A percentile compares a stretch with the other conserved stretches of the same genome.
Conservation (phyloP, 2,888 invertebrate species). For the Hypomecis punctinalis region DNA sequence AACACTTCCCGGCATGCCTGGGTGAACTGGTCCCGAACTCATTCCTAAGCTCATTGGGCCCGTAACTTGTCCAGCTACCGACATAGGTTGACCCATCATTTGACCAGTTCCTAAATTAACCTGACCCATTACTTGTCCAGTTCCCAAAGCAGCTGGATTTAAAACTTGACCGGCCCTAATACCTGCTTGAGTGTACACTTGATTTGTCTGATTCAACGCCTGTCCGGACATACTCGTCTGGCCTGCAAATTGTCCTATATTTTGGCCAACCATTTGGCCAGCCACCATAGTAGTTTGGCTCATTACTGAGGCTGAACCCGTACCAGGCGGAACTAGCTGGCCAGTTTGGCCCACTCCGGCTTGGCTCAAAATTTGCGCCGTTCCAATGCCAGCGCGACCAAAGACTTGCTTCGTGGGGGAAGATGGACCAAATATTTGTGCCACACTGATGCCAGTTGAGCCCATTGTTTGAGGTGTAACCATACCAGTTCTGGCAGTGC, state of each 20-base stretch:
- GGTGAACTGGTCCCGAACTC: conserved; percentile 4
- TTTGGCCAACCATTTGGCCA: conserved; percentile 16
- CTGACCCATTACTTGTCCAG: conserved; percentile 15
- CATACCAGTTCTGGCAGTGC: neutral
- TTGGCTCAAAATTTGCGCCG: conserved; percentile 16
- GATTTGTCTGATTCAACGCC: conserved; percentile 10
- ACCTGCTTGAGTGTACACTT: conserved; percentile 10
- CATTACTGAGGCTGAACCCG: conserved; percentile 9
- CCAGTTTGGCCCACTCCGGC: conserved; percentile 9
- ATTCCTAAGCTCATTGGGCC: conserved; percentile 10
- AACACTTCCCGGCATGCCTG: conserved; percentile 9
- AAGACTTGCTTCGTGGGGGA: conserved; percentile 1
- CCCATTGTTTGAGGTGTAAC: neutral
- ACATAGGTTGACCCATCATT: conserved; percentile 2
- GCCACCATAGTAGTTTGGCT: conserved; percentile 32
- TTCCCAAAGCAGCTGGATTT: neutral
- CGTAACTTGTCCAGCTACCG: conserved; percentile 3
- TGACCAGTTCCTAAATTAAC: conserved; percentile 3
- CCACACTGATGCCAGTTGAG: conserved; percentile 7
- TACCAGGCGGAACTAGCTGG: conserved; percentile 7
- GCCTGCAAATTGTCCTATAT: conserved; percentile 3
- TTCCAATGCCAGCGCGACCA: conserved; percentile 10
- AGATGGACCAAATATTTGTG: conserved; percentile 8
- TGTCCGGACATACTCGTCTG: conserved; percentile 14
- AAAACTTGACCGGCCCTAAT: conserved; percentile 22